Evolutionary conservation across 1,140 invertebrate genomes (phyloP), one percentile per base, ranked within the genome.

Genomic region (Hydropsyche tenuis): DNA sequence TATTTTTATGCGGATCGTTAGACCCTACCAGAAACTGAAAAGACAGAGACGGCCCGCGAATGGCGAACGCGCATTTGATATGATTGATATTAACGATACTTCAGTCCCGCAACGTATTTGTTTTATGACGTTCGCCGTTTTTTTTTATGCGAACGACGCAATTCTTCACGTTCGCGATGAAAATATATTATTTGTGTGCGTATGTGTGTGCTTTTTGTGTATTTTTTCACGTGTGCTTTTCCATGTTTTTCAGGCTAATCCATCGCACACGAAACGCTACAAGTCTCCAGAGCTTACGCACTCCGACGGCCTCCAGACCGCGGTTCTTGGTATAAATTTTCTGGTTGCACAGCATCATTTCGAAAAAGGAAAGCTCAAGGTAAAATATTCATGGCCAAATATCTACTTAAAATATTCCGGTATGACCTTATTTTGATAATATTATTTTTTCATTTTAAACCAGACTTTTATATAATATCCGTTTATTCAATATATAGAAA

Each of bases 321-420:
- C 82, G 20, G 80, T 82, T 73, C 80, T 68, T 72, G 80, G 86
- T n/a, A 83, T 89, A 37, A 85, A 87, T 68, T 88, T 90, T 78
- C 81, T 84, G 4, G 82, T 89, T 12, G 86, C 81, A 18, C 79
- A 81, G 69, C 82, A 87, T 6, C 87, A 89, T 79, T 89, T 90
- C 73, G 77, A 81, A 1, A 82, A 80, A 37, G 87, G 87, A 16
- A 88, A 88, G 75, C 78, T 90, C 0, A 89, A 83, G 80, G 83
- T 84, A 75, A 46, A 48, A 7, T 69, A 48, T 60, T 11, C 48
- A 53, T 20, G 16, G 46, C 14, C 48, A 53, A 53, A 53, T 53
- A n/a, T 53, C 9, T 16, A 7, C n/a, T 53, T 20, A 53, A 20
- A 9, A n/a, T 43, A 64, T 64, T 64, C 14, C 18, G 12, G 23